phyloP scores from a whole-genome alignment of 2,113 vertebrate species.

The Dolichotis patagonum region DNA sequence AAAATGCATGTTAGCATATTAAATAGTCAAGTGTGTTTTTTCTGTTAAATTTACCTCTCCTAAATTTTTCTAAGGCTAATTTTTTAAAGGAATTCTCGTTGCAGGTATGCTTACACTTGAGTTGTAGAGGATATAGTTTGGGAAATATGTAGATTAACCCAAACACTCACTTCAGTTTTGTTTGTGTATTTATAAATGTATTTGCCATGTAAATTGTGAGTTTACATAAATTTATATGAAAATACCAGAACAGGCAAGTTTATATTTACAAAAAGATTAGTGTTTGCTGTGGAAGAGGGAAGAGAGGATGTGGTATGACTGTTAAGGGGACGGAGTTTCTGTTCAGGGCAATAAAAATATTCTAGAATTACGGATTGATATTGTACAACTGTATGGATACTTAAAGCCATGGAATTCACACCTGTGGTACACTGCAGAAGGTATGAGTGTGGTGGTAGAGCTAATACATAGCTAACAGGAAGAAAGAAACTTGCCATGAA shows the following conservation, averaged over 20 bases:
- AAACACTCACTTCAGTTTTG: neutral
- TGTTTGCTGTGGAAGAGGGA: neutral
- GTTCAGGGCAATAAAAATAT: neutral
- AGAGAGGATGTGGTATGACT: neutral
- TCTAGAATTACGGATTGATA: neutral
- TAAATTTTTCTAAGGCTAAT: neutral
- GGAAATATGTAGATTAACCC: neutral
- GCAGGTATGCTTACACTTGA: neutral
- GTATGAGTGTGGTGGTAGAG: neutral
- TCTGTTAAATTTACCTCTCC: neutral
- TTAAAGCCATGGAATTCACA: neutral
- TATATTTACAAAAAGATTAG: neutral
- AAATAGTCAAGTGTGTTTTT: neutral
- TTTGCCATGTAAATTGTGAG: neutral
- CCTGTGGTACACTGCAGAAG: neutral
- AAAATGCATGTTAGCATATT: neutral
- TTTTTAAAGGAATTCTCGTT: conserved; percentile 22
- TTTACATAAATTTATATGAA: conserved; percentile 1
- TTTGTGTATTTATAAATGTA: conserved; percentile 17
- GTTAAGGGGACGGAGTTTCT: neutral
- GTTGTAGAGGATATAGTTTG: neutral
- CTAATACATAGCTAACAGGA: neutral
- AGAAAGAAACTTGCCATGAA: neutral
- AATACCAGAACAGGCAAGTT: neutral
- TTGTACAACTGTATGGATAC: neutral